Evolutionary conservation across 2,888 invertebrate species (phyloP), one percentile per base, ranked within the genome.

Genomic region (Sesia apiformis): DNA sequence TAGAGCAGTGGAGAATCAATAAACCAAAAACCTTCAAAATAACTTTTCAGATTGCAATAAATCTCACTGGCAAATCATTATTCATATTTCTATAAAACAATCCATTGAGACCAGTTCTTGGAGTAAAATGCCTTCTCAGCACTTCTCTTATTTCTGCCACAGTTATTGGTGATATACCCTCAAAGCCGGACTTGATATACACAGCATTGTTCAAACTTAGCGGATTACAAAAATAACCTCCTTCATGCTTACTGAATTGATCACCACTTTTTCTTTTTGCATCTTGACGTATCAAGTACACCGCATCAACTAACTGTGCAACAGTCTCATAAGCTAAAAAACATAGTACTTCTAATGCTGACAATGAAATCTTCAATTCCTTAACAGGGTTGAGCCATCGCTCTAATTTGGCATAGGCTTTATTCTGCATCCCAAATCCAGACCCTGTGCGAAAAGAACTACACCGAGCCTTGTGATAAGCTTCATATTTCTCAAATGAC

Each of bases 311-410:
- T 56, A 97, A 93, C 74, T 96, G 95, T 0, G 97, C 97, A 4
- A 98, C 94, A 0, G 96, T 96, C 84, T 98, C 97, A 75, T 96
- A 96, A 0, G 97, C 96, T 62, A 97, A 89, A 73, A 97, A 97
- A 52, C 94, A 93, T 59, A 98, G 78, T 3, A 97, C 93, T 71
- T 95, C 95, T 65, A 95, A 84, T 0, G 95, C 95, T 52, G 92
- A 85, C 23, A 86, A 80, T 0, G 91, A 84, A 52, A 95, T 90
- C 50, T 90, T 91, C 38, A 93, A 74, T 60, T 94, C 93, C 43
- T 91, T 90, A 4, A 89, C 91, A 0, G 93, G 90, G 60, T 92
- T 93, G 0, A 94, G 74, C 91, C 94, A 94, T 41, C 82, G 75
- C 53, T 92, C 88, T n/a, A 94, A 80, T 69, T 92, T 93, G 53